These are phyloP conservation scores for Platycercus adscitus DNA, from an alignment of 2,113 vertebrate genomes.

Conservation along the genomic window DNA sequence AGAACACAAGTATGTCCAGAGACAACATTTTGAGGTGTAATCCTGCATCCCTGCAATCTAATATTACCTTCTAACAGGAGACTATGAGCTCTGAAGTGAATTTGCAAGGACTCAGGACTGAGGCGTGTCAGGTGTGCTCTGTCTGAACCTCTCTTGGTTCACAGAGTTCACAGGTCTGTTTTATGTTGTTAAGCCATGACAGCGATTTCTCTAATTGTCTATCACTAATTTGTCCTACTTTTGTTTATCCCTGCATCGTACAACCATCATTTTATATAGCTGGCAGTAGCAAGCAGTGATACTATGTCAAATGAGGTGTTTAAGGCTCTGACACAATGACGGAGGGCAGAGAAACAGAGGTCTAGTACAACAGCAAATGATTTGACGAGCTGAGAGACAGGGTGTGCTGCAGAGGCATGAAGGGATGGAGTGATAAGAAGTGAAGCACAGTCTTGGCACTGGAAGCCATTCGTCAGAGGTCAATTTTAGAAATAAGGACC, in stretches of 20 bases:
- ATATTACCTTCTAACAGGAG: not conserved
- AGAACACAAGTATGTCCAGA: not conserved
- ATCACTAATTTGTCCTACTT: not conserved
- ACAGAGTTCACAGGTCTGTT: not conserved
- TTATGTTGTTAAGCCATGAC: not conserved
- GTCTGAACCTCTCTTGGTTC: not conserved
- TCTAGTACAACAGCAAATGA: not conserved
- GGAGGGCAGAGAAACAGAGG: not conserved
- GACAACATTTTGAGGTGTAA: not conserved
- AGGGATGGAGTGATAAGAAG: not conserved
- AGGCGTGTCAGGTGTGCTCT: not conserved
- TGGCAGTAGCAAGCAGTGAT: not conserved
- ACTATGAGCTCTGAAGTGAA: not conserved
- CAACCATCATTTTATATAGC: not conserved
- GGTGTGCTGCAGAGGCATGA: accelerated
- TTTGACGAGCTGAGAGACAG: not conserved
- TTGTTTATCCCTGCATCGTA: not conserved
- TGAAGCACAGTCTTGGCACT: not conserved
- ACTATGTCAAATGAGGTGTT: not conserved
- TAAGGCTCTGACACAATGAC: not conserved
- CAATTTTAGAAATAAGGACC: not conserved
- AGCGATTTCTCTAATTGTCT: not conserved
- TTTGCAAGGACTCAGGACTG: not conserved
- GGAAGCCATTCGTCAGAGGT: not conserved
- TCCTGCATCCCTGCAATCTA: not conserved